Base-by-base conservation (phyloP, 2,113 vertebrate species). In the Indicator indicator region DNA sequence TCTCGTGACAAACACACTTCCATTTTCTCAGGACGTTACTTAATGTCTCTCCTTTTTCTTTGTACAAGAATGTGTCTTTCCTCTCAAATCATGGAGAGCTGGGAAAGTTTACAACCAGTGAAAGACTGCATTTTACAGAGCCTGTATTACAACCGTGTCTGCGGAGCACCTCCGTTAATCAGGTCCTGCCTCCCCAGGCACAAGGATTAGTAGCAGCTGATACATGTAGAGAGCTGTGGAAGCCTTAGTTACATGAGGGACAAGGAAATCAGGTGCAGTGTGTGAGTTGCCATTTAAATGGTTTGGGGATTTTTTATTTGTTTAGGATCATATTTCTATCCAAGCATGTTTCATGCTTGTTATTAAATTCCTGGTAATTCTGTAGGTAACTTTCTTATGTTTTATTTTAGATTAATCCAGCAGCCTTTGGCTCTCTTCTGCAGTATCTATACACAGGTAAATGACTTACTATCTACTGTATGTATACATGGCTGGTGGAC, bases 381-480 rank as follows among this genome's bases (percentile, higher is more conserved):
- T 77, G 58, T 83, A 48, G 15, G 26, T 87, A 62, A 86, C 54
- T 69, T 85, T 86, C 54, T 89, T 21, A 17, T 97, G 38, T 81
- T 93, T 96, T 86, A 82, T 98, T 97, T 67, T 94, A 99, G 99
- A 98, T 99, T 58, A 99, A 99, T 80, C 99, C 99, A 32, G 98
- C 99, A 93, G 99, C 99, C 12, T 99, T 99, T 89, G 98, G 98
- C 72, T 98, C 99, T 74, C 97, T 99, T 84, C 96, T 99, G 95
- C 99, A 99, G 86, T 99, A 99, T 97, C 97, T 99, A 6, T 99
- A 99, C 91, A 99, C 99, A 98, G 99, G 99, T 99, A 95, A 97
- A 96, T 46, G 16, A 30, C 27, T 75, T 78, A 2, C 40, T 38
- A 11, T 74, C 13, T 91, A 3, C 4, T 72, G 28, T 54, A 5